These are phyloP conservation scores for Takifugu rubripes DNA, from an alignment of 2,797 vertebrate species.

Conservation along the genomic window DNA sequence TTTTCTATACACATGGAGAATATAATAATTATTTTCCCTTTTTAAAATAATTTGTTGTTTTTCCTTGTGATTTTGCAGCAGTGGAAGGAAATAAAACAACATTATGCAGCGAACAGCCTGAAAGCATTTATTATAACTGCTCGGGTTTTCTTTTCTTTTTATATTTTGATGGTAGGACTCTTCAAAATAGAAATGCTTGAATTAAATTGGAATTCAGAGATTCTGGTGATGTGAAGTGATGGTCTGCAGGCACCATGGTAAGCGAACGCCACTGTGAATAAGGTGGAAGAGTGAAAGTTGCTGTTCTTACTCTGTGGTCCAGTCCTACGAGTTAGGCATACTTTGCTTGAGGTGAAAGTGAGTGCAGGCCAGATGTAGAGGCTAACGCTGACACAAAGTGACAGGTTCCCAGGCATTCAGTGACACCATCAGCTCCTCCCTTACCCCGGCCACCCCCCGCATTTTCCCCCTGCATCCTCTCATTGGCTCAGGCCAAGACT, in stretches of 20 bases:
- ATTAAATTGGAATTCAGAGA: conserved; percentile 11
- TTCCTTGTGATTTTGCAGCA: too few relatives aligned
- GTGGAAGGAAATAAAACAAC: too few relatives aligned
- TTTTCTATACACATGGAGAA: too few relatives aligned
- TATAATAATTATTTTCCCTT: too few relatives aligned
- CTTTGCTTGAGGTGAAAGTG: conserved; percentile 66
- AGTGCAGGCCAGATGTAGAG: conserved; percentile 65
- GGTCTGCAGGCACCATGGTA: conserved; percentile 5
- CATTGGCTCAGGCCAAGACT: conserved; percentile 60
- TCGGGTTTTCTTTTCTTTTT: conserved; percentile 19
- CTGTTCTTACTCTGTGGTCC: conserved; percentile 35
- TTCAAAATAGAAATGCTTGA: too few relatives aligned
- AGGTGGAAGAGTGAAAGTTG: conserved; percentile 55
- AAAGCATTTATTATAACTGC: too few relatives aligned
- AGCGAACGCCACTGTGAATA: conserved; percentile 26
- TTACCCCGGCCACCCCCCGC: not conserved
- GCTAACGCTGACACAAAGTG: conserved; percentile 74
- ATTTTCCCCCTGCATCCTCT: conserved; percentile 28
- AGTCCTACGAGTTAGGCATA: conserved; percentile 60
- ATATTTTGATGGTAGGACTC: not conserved
- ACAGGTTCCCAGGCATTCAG: conserved; percentile 77
- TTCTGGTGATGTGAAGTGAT: conserved; percentile 21
- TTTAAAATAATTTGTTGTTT: too few relatives aligned
- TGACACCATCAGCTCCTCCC: conserved; percentile 66
- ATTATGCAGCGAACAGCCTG: too few relatives aligned